Evolutionary conservation across 2,113 vertebrate species (phyloP), one percentile per base, ranked within the genome.

Genomic region (Chloropsis hardwickii): DNA sequence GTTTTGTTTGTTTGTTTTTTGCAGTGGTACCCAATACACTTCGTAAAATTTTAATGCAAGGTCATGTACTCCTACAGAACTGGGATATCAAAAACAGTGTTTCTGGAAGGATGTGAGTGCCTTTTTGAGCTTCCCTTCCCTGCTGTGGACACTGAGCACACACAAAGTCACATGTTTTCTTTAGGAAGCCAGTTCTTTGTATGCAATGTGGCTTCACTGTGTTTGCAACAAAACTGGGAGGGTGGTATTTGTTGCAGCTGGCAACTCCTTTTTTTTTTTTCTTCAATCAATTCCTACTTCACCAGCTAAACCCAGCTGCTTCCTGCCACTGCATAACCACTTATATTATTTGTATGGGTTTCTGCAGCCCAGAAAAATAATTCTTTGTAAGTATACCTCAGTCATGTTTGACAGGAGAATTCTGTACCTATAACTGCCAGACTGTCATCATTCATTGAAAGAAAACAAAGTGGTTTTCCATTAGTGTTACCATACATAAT

Each of bases 21-120:
- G 0, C 33, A 28, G 0, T 35, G 28, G 11, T 83, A 64, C 33
- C 22, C 60, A 81, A 33, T 58, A 54, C 0, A 0, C 11, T 92
- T 72, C 1, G 1, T 80, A 35, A 51, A 79, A 71, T 20, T 74
- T 58, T 82, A 54, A 44, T 58, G 27, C 35, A 44, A 92, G 27
- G 44, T 66, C 29, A 5, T 3, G 20, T 73, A 31, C 56, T 69
- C 33, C 50, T 66, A 2, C 28, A 71, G 60, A 70, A 22, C 56
- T 54, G 33, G 15, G 20, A 24, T 86, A 78, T 81, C 51, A 35
- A 74, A 47, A 7, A 0, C 5, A 40, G 33, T 51, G 17, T 77
- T 81, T 81, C 39, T 44, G 44, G 25, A 85, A 89, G n/a, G 12
- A 60, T 50, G 22, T 1, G 2, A 48, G 54, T 80, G 45, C 35